Evolutionary conservation across 2,888 invertebrate genomes (phyloP), one percentile per base, ranked within the genome.

Genomic region (Noctuana brunneofusca): DNA sequence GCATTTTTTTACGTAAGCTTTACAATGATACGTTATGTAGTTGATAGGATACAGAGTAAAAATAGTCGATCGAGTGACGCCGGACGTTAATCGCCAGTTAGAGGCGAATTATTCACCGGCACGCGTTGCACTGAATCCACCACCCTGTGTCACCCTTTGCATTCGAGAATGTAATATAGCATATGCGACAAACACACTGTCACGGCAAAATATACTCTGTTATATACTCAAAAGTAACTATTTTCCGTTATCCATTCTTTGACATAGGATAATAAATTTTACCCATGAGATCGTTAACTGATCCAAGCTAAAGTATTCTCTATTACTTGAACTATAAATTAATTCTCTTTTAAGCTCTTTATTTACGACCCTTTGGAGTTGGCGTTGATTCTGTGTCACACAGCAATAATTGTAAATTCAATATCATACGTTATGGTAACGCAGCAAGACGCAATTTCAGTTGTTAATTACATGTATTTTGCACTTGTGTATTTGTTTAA

Each of bases 21-120:
- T 16, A 49, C 57, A 35, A 35, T 35, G 24, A 48, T 59, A 27
- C 12, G 46, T 46, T 46, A 32, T 18, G 55, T 60, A 65, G 69
- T 72, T 71, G 72, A 71, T 75, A 71, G 71, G 67, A 71, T 71
- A 71, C 71, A 68, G 70, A 22, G 16, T 27, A 79, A 81, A 81
- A 86, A 81, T 76, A 75, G 72, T 73, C 76, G 79, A 82, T 84
- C 79, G 75, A 72, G 71, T 75, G 78, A 78, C 75, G 77, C 76
- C 77, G 82, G 84, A 81, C 86, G 84, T 88, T 90, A 90, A 91
- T 89, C 89, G 89, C 78, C 84, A 84, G 84, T 88, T 87, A 83
- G 85, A 84, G 87, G 83, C 83, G 80, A 86, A 90, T 91, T 91
- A 91, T 91, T 91, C 91, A 89, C 83, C 75, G 84, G 78, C 90